Evolutionary conservation across 2,888 invertebrate species (phyloP).

Genomic region (Limnephilus lunatus): DNA sequence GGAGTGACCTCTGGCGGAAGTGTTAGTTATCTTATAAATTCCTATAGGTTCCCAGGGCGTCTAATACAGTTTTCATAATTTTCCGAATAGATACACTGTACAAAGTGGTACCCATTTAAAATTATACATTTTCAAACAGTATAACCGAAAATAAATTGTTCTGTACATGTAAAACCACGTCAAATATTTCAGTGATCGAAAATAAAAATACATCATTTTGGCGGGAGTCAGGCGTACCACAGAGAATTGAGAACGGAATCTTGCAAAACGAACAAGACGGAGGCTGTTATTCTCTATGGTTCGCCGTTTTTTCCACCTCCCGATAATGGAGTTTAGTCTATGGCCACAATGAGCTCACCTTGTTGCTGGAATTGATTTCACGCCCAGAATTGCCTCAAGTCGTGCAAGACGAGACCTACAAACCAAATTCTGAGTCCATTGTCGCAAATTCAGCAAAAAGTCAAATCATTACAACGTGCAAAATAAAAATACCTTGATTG

Average conservation of each 20-base stretch:
- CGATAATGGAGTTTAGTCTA: slow-evolving; percentile 42
- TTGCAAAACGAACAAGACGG: background rate
- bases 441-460: background rate
- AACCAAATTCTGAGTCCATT: background rate
- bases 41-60: too few relatives aligned
- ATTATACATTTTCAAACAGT: background rate
- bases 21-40: too few relatives aligned
- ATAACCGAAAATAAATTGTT: background rate
- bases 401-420: slow-evolving; percentile 5
- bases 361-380: slow-evolving; percentile 47
- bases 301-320: slow-evolving; percentile 18
- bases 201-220: slow-evolving; percentile 10
- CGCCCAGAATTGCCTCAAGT: slow-evolving; percentile 30
- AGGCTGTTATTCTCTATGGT: slow-evolving; percentile 19
- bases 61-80: too few relatives aligned
- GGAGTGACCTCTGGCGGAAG: too few relatives aligned
- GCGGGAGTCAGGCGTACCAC: background rate
- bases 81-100: too few relatives aligned
- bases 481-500: background rate
- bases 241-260: slow-evolving; percentile 8
- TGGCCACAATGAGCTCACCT: slow-evolving; percentile 41
- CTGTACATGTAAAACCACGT: background rate
- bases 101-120: too few relatives aligned
- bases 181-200: background rate
- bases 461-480: background rate